Percentiles rank a stretch among this genome's conserved stretches.
These are phyloP conservation scores for Indicator indicator DNA, from an alignment of 2,113 vertebrate genomes.

Conservation along the genomic window DNA sequence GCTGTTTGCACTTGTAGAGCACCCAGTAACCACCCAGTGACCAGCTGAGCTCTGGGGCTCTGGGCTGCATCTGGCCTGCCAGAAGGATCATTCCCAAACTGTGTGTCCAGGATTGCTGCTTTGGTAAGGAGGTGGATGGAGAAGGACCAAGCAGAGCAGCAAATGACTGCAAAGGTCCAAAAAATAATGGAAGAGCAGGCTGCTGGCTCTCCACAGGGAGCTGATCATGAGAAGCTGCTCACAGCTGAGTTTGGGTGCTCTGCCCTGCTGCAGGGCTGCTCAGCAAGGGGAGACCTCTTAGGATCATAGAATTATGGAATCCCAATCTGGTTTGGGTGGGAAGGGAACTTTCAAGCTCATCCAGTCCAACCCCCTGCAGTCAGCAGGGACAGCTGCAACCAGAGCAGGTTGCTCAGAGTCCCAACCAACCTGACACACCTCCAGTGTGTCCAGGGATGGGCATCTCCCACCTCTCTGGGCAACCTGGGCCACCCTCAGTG, in stretches of 20 bases:
- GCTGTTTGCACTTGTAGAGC: background rate
- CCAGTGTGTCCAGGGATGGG: too few species aligned
- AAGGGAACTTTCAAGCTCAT: background rate
- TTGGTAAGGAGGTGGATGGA: background rate
- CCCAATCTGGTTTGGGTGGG: background rate
- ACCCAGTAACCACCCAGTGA: background rate
- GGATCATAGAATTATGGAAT: background rate
- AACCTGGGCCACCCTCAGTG: too few species aligned
- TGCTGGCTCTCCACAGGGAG: background rate
- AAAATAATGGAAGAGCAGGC: background rate
- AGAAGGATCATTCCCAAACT: fast-evolving
- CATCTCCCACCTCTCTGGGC: too few species aligned
- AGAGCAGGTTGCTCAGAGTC: too few species aligned
- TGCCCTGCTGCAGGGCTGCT: background rate
- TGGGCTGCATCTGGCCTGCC: background rate
- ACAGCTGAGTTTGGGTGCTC: background rate
- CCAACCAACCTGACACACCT: too few species aligned
- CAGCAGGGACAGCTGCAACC: too few species aligned
- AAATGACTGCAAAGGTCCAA: background rate
- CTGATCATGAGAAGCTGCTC: fast-evolving
- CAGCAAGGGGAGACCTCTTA: background rate
- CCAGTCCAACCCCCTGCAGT: too few species aligned
- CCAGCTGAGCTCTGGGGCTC: background rate
- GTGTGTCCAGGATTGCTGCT: fast-evolving
- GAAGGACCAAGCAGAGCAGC: background rate